These are phyloP conservation scores for Tenebrio molitor DNA, from an alignment of 1,140 invertebrate species.

Conservation along the genomic window DNA sequence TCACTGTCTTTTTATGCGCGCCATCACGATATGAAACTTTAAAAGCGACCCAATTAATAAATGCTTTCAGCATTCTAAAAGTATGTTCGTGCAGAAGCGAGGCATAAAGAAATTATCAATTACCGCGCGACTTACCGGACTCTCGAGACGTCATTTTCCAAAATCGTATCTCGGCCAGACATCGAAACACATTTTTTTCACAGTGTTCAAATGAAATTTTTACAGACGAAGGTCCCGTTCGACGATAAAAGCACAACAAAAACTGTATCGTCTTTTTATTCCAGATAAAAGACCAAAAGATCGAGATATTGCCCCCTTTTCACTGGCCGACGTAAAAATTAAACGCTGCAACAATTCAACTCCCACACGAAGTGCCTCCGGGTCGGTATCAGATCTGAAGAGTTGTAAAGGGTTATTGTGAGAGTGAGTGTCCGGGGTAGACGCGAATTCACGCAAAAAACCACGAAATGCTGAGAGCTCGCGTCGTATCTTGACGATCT, in stretches of 20 bases:
- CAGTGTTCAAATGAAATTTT: slow-evolving; percentile 22
- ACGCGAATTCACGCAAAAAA: too few relatives aligned
- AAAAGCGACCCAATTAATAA: slow-evolving; percentile 40
- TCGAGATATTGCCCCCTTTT: slow-evolving; percentile 37
- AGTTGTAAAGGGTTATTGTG: too few relatives aligned
- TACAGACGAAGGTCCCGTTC: slow-evolving; percentile 17
- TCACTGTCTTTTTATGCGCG: slow-evolving; percentile 35
- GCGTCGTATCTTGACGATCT: too few relatives aligned
- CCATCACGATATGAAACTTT: slow-evolving; percentile 36
- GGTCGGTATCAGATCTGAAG: slow-evolving; percentile 1
- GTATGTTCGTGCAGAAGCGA: slow-evolving; percentile 25
- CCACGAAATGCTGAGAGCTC: too few relatives aligned
- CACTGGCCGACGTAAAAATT: slow-evolving; percentile 29
- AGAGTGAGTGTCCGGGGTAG: too few relatives aligned
- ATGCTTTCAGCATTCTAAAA: slow-evolving; percentile 39
- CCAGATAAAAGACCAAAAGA: slow-evolving; percentile 22
- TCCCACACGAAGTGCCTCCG: slow-evolving; percentile 16
- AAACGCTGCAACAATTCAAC: slow-evolving; percentile 37
- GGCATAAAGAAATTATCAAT: slow-evolving; percentile 34
- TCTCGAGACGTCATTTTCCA: too few relatives aligned
- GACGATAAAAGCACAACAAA: neutral
- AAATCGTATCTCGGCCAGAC: slow-evolving; percentile 17
- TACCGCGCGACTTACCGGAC: slow-evolving; percentile 22
- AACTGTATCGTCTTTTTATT: neutral
- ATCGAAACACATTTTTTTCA: neutral